A percentile compares a stretch with the other conserved stretches of the same genome.
Evolutionary conservation across 2,113 vertebrate genomes (phyloP).

Genomic region (Rhinogobius similis): DNA sequence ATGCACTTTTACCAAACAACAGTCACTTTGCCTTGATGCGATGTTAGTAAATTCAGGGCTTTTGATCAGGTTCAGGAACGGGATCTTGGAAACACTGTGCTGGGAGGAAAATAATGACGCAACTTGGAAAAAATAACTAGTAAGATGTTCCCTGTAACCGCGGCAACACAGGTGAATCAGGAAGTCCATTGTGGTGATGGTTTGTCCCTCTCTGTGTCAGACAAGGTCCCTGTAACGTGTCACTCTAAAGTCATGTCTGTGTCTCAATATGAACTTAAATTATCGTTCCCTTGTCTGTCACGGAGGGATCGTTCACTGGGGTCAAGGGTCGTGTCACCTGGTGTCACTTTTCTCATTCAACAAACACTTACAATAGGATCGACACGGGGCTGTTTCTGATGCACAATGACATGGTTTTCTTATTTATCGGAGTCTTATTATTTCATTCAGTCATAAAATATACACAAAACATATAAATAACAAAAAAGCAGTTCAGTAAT

Average conservation of each 20-base stretch:
- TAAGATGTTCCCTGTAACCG: neutral
- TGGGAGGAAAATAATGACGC: neutral
- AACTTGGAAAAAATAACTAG: neutral
- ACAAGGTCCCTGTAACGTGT: constrained; percentile 16
- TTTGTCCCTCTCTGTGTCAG: constrained; percentile 52
- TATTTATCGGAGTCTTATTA: no score
- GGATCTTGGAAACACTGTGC: neutral
- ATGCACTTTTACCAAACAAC: no score
- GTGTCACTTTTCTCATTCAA: neutral
- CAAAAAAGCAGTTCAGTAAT: no score
- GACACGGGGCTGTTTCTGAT: constrained; percentile 22
- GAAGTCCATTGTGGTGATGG: constrained; percentile 33
- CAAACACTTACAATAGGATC: constrained; percentile 1
- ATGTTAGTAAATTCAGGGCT: no score
- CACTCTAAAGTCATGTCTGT: constrained; percentile 14
- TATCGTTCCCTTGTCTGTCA: constrained; percentile 27
- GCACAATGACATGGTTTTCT: neutral
- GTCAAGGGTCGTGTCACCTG: constrained; percentile 2
- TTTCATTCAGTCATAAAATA: no score
- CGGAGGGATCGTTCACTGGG: constrained; percentile 31
- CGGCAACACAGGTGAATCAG: neutral
- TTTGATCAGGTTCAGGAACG: neutral
- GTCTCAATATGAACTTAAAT: constrained; percentile 24
- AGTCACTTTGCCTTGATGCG: no score
- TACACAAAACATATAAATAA: neutral